Percentiles rank a stretch among this genome's conserved stretches.
phyloP scores from a whole-genome alignment of 1,140 invertebrate genomes.

The Heliconius congener region DNA sequence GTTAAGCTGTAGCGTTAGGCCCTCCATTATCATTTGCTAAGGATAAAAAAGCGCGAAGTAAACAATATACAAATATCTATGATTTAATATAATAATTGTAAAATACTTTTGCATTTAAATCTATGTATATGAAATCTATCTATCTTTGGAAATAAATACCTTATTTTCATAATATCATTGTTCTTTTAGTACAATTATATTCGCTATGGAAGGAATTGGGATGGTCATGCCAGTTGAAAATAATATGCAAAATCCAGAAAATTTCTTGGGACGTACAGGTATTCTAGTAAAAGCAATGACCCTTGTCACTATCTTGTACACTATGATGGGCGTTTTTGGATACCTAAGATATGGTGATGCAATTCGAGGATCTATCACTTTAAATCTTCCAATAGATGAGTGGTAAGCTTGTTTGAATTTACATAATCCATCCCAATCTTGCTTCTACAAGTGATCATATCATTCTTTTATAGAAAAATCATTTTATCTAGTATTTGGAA shows the following conservation, averaged over 20 bases:
- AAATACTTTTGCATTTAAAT: no score
- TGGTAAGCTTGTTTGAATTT: conserved; percentile 52
- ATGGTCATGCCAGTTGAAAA: conserved; percentile 95
- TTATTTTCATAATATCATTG: conserved; percentile 41
- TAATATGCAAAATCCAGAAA: conserved; percentile 89
- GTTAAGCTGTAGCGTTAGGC: no score
- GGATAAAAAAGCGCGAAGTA: no score
- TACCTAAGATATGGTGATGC: conserved; percentile 89
- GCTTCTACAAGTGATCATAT: no score
- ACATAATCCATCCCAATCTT: background rate
- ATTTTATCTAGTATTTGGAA: no score
- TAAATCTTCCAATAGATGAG: conserved; percentile 85
- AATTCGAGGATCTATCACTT: conserved; percentile 86
- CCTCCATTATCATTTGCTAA: no score
- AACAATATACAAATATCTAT: no score
- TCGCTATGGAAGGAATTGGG: conserved; percentile 92
- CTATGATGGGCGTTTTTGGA: conserved; percentile 90
- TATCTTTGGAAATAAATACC: no score
- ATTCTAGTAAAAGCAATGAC: conserved; percentile 92
- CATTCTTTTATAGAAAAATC: no score
- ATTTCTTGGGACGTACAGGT: conserved; percentile 90
- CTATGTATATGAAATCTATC: no score
- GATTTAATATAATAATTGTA: no score
- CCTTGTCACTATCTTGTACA: conserved; percentile 87
- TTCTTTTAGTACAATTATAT: conserved; percentile 86